Base-by-base conservation (phyloP, 2,113 vertebrate genomes). In the Passer domesticus region DNA sequence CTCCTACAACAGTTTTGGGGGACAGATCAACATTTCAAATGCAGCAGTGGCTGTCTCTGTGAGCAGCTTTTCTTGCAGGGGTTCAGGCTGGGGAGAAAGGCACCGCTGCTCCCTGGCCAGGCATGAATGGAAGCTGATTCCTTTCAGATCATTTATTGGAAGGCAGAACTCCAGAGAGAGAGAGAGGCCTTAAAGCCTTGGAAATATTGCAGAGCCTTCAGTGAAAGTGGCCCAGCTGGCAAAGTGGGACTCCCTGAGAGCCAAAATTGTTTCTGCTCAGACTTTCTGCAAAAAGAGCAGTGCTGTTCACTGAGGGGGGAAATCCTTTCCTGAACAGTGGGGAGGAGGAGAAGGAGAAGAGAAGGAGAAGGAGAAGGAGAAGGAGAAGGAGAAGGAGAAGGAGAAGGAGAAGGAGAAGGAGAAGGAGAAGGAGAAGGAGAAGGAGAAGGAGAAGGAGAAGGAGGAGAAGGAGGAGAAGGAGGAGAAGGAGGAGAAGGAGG, bases 191-290 rank as follows among this genome's bases (percentile, higher is more conserved):
- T 88, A 83, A 83, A 93, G 11, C 63, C 72, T 70, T 67, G 83
- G 72, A 88, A 92, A 94, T 92, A 70, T 11, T 88, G 88, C 85
- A 93, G 66, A 93, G 46, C 46, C 50, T 83, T 30, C 27, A 66
- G 31, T 35, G 69, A 76, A 69, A 77, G 58, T 30, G 58, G 53
- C 75, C 37, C n/a, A 73, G 94, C 75, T 90, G 83, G 92, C 85
- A 96, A 58, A 83, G 37, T 15, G 63, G 11, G 37, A 17, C 67
- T 58, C 46, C 22, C 37, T 43, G 75, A 31, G 46, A 88, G 90
- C 72, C 90, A 88, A 46, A 69, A 86, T 50, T 43, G 14, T 53
- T 67, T 76, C 85, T 77, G 47, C 16, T 74, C 28, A 22, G 52
- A 25, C 22, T 13, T 72, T 20, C 35, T 91, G 81, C 49, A 64